These are phyloP conservation scores for Poeciliopsis turrubarensis DNA, from an alignment of 2,113 vertebrate genomes.

Conservation along the genomic window DNA sequence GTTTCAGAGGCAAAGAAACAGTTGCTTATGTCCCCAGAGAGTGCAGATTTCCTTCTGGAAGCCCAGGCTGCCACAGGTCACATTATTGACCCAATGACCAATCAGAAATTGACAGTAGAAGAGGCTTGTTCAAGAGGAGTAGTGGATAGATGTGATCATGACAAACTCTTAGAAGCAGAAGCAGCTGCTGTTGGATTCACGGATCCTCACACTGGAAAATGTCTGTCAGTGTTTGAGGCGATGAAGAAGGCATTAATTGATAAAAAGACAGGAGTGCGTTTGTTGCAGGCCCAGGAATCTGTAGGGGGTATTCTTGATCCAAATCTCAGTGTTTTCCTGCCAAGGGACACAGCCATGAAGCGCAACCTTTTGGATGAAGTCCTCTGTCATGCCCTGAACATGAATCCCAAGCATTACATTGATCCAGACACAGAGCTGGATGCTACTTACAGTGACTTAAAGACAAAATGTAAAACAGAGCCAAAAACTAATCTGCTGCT, in stretches of 20 bases:
- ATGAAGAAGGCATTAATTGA: conserved; percentile 88
- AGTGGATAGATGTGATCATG: conserved; percentile 83
- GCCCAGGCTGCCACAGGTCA: conserved; percentile 92
- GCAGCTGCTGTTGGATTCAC: conserved; percentile 87
- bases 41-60: conserved; percentile 66
- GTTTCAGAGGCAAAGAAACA: conserved; percentile 58
- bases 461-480: conserved; percentile 87
- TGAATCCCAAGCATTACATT: conserved; percentile 85
- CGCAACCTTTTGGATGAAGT: conserved; percentile 86
- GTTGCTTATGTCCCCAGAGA: conserved; percentile 27
- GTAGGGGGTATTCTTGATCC: conserved; percentile 90
- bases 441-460: conserved; percentile 85
- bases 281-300: conserved; percentile 89
- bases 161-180: conserved; percentile 84
- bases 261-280: conserved; percentile 83
- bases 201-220: conserved; percentile 83
- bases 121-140: conserved; percentile 84
- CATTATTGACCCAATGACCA: conserved; percentile 85
- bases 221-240: conserved; percentile 85
- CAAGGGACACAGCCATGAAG: conserved; percentile 86
- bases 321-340: conserved; percentile 88
- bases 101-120: conserved; percentile 85
- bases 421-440: conserved; percentile 86
- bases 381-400: conserved; percentile 81
- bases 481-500: conserved; percentile 86